Conservation (phyloP, 1,140 invertebrate genomes). For the Steinernema khuongi region DNA sequence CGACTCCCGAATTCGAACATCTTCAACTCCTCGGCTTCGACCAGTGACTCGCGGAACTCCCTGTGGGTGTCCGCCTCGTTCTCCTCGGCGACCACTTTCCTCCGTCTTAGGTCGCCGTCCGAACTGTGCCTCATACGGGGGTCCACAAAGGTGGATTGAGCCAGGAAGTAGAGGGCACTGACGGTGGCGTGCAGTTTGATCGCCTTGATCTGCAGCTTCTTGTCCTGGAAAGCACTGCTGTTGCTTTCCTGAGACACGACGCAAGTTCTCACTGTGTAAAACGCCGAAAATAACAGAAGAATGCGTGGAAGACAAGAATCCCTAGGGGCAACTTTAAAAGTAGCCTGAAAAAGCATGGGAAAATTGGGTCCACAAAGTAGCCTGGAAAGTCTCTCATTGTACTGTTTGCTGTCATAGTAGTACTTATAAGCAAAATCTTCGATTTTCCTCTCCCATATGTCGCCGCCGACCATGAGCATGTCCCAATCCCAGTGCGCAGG, state of each 20-base stretch:
- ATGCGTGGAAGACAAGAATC: too few species aligned
- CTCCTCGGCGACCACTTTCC: conserved; percentile 14
- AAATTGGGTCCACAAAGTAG: too few species aligned
- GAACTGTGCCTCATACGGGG: neutral
- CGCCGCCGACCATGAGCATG: too few species aligned
- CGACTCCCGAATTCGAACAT: conserved; percentile 13
- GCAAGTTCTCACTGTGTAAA: too few species aligned
- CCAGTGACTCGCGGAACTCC: neutral
- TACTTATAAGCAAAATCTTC: too few species aligned
- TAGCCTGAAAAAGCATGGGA: too few species aligned
- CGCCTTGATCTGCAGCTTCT: conserved; percentile 26
- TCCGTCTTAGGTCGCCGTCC: neutral
- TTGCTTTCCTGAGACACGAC: too few species aligned
- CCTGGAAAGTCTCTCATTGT: neutral
- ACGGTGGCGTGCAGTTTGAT: conserved; percentile 25
- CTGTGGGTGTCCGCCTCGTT: neutral
- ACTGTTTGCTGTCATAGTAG: neutral
- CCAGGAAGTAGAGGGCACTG: conserved; percentile 19
- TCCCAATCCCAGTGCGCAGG: too few species aligned
- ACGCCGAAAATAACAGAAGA: too few species aligned
- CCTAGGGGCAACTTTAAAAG: too few species aligned
- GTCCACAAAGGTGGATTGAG: neutral
- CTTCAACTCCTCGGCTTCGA: neutral
- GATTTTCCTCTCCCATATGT: too few species aligned
- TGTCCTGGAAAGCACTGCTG: conserved; percentile 40